phyloP scores from a whole-genome alignment of 2,888 invertebrate genomes.

The Ypsolopha scabrella region DNA sequence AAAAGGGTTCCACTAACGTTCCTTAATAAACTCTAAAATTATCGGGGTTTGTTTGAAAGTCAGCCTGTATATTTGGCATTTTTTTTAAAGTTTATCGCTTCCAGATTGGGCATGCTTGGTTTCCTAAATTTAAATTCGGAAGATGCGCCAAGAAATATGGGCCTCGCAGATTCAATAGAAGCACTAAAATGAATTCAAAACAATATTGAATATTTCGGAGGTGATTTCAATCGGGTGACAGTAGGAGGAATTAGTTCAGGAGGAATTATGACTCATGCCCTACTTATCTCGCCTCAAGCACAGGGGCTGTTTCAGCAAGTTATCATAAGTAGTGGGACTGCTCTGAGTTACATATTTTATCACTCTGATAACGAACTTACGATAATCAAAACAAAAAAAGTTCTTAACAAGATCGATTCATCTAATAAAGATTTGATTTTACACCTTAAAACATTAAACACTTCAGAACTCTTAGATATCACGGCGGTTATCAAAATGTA shows the following conservation, averaged over 20 bases:
- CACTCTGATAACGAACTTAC: background rate
- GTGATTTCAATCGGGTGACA: slow-evolving; percentile 14
- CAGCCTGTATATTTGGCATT: too few relatives aligned
- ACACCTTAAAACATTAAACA: slow-evolving; percentile 1
- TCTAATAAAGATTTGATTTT: slow-evolving; percentile 3
- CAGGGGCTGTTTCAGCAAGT: slow-evolving; percentile 11
- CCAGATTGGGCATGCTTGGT: slow-evolving; percentile 22
- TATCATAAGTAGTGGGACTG: slow-evolving; percentile 10
- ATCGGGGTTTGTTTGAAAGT: too few relatives aligned
- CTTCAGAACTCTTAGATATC: slow-evolving; percentile 2
- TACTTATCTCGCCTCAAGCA: slow-evolving; percentile 17
- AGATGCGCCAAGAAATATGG: slow-evolving; percentile 18
- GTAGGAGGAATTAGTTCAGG: slow-evolving; percentile 21
- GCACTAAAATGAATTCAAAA: slow-evolving; percentile 15
- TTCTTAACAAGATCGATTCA: background rate
- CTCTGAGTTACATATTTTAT: slow-evolving; percentile 8
- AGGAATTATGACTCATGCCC: slow-evolving; percentile 18
- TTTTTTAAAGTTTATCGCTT: background rate
- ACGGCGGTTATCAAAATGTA: background rate
- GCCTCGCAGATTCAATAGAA: slow-evolving; percentile 16
- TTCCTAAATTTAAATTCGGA: slow-evolving; percentile 16
- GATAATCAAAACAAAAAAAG: background rate
- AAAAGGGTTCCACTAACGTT: too few relatives aligned
- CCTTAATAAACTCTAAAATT: too few relatives aligned
- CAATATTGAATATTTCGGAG: slow-evolving; percentile 18